Conservation (phyloP, 1,140 invertebrate species). For the Drosophila hydei region DNA sequence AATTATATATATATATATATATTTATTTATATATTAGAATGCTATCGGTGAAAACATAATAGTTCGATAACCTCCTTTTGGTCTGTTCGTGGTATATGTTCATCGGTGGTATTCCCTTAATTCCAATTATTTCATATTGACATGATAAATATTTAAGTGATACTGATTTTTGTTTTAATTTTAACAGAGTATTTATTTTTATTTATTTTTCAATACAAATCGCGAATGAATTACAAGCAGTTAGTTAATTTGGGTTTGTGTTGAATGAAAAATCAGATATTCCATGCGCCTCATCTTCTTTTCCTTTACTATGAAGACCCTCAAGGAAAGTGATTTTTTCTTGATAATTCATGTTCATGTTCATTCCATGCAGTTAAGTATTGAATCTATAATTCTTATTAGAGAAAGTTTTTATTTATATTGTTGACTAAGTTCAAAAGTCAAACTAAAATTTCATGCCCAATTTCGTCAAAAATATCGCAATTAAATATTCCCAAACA, state of each 20-base stretch:
- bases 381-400: neutral
- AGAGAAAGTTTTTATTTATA: neutral
- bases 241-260: neutral
- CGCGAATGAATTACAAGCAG: slow-evolving; percentile 2
- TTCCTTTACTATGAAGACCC: neutral
- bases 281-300: neutral
- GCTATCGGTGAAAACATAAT: neutral
- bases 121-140: neutral
- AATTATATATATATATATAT: neutral
- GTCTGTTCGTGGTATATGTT: neutral
- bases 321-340: neutral
- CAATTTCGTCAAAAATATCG: neutral
- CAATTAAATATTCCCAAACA: neutral
- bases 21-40: neutral
- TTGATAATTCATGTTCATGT: neutral
- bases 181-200: neutral
- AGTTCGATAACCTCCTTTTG: slow-evolving; percentile 1
- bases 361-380: neutral
- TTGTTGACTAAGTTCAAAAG: neutral
- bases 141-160: neutral
- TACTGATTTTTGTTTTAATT: neutral
- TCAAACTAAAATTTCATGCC: neutral
- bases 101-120: neutral
- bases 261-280: neutral
- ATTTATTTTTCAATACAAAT: neutral